Percentiles rank a stretch among this genome's conserved stretches.
Evolutionary conservation across 2,113 vertebrate genomes (phyloP).

Genomic region (Oenanthe oenanthe): DNA sequence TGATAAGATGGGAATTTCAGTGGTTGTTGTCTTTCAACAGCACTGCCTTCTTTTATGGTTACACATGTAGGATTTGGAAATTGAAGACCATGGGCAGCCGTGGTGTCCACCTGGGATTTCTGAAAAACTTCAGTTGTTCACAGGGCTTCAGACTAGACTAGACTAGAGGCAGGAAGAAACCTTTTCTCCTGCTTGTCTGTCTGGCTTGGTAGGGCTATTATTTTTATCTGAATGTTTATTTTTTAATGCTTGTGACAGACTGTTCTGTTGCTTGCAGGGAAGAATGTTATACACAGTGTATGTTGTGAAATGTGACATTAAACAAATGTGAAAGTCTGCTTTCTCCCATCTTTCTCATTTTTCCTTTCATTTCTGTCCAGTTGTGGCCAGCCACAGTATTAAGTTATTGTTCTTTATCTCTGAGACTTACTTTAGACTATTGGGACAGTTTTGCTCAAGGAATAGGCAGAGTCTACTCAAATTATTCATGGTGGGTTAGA

Average conservation of each 20-base stretch:
- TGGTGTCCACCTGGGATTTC: neutral
- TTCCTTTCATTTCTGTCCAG: neutral
- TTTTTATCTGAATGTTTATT: slow-evolving; percentile 16
- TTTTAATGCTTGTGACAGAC: slow-evolving; percentile 25
- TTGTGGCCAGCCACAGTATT: neutral
- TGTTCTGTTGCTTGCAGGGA: slow-evolving; percentile 24
- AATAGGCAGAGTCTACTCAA: neutral
- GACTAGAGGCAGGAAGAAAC: neutral
- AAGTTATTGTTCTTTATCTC: neutral
- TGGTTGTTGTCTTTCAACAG: neutral
- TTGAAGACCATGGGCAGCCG: neutral
- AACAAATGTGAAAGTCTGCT: slow-evolving; percentile 38
- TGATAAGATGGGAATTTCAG: neutral
- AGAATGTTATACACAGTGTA: neutral
- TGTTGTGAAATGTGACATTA: slow-evolving; percentile 5
- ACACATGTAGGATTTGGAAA: neutral
- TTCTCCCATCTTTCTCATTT: neutral
- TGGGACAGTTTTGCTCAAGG: neutral
- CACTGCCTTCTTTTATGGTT: neutral
- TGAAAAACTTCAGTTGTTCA: neutral
- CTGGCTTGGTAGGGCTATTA: neutral
- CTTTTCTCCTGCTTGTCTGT: neutral
- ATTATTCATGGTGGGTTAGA: neutral
- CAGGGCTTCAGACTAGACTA: neutral
- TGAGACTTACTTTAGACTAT: neutral